Conservation (phyloP, 2,888 invertebrate genomes). For the Melanchra persicariae region DNA sequence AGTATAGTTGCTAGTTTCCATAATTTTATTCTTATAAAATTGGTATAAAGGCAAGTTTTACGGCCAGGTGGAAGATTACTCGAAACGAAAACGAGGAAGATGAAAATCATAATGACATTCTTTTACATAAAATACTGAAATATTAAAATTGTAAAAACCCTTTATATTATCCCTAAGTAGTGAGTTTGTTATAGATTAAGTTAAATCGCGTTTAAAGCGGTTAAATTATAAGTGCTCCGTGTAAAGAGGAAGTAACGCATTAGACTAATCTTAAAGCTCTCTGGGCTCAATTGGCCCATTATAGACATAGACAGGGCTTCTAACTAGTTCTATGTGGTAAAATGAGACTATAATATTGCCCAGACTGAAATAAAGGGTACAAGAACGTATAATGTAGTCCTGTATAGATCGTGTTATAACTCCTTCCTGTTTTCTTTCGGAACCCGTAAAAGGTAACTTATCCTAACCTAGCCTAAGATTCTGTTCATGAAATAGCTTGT, state of each 20-base stretch:
- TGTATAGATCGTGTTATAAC: not conserved
- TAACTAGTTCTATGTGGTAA: slow-evolving; percentile 27
- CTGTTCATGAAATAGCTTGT: too few species aligned
- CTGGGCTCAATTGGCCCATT: slow-evolving; percentile 55
- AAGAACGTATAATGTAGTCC: not conserved
- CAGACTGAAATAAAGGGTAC: slow-evolving; percentile 7
- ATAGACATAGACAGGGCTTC: slow-evolving; percentile 42
- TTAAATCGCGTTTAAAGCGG: slow-evolving; percentile 42
- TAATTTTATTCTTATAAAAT: slow-evolving; percentile 59
- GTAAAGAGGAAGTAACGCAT: slow-evolving; percentile 56
- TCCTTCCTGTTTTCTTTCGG: not conserved
- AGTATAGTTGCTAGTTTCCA: slow-evolving; percentile 43
- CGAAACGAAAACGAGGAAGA: slow-evolving; percentile 44
- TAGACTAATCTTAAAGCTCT: slow-evolving; percentile 59
- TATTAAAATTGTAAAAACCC: not conserved
- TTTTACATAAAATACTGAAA: slow-evolving; percentile 22
- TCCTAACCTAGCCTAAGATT: too few species aligned
- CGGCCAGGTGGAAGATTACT: slow-evolving; percentile 54
- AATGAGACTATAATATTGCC: slow-evolving; percentile 16
- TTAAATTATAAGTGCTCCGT: slow-evolving; percentile 43
- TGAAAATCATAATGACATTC: slow-evolving; percentile 41
- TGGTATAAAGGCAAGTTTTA: slow-evolving; percentile 33
- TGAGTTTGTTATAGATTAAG: slow-evolving; percentile 36
- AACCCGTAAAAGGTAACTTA: too few species aligned
- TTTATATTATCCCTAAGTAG: not conserved